Conservation (phyloP, 92 coral and sea anemone species). For the Chrysogorgia sp. region DNA sequence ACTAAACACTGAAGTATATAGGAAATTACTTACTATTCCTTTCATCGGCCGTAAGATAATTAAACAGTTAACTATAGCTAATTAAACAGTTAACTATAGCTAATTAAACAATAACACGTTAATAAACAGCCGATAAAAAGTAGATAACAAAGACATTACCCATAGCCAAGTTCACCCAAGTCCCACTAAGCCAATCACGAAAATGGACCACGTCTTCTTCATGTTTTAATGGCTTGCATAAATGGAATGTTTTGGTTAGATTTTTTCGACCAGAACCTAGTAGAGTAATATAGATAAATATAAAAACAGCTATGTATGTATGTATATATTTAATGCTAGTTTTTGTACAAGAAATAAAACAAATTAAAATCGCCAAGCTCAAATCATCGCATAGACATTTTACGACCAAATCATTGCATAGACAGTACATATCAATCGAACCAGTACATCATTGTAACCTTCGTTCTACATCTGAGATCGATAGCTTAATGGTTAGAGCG, state of each 20-base stretch:
- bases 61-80: no score
- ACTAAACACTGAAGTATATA: no score
- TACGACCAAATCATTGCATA: no score
- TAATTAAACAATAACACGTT: no score
- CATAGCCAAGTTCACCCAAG: constrained; percentile 99
- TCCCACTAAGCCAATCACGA: constrained; percentile 87
- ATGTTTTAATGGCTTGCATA: constrained; percentile 80
- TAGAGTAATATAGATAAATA: neutral
- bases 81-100: no score
- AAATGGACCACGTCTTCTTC: constrained; percentile 68
- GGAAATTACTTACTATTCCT: no score
- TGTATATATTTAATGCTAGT: neutral
- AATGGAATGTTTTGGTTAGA: constrained; percentile 66
- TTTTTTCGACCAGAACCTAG: constrained; percentile 74
- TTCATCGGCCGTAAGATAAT: no score
- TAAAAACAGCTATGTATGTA: neutral
- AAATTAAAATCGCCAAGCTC: neutral
- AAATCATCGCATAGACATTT: constrained; percentile 1
- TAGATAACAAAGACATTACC: constrained; percentile 57
- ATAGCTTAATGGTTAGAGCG: no score
- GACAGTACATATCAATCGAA: no score
- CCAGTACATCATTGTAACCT: no score
- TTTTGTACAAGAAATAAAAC: neutral
- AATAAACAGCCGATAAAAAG: neutral
- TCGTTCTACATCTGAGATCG: no score